phyloP scores from a whole-genome alignment of 2,888 invertebrate species.

The Tinea semifulvella region DNA sequence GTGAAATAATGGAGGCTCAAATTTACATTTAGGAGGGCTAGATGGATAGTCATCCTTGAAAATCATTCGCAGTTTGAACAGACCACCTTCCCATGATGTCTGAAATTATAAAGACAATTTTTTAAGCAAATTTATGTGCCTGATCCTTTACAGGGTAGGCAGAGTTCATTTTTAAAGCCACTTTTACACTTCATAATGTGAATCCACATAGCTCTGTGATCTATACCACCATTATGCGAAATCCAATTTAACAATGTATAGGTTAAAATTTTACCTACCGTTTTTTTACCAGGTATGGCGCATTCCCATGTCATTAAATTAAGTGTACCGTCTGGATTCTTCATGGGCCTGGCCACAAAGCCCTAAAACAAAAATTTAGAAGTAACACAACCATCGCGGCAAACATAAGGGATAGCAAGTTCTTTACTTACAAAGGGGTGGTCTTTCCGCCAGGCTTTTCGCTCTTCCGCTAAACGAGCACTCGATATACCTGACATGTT shows the following conservation, averaged over 20 bases:
- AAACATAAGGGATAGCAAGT: background rate
- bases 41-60: slow-evolving; percentile 99
- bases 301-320: slow-evolving; percentile 99
- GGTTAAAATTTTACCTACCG: slow-evolving; percentile 58
- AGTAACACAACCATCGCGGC: too few species aligned
- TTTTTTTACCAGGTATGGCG: slow-evolving; percentile 98
- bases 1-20: slow-evolving; percentile 98
- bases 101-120: slow-evolving; percentile 38
- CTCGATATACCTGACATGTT: slow-evolving; percentile 97
- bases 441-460: slow-evolving; percentile 99
- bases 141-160: too few species aligned
- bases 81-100: slow-evolving; percentile 97
- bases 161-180: too few species aligned
- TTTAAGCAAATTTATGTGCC: background rate
- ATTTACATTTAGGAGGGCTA: slow-evolving; percentile 99
- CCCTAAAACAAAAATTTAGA: slow-evolving; percentile 71
- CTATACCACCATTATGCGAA: too few species aligned
- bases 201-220: too few species aligned
- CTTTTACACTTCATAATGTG: too few species aligned
- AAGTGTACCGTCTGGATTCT: slow-evolving; percentile 93
- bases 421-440: slow-evolving; percentile 89
- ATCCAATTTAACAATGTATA: too few species aligned
- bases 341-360: slow-evolving; percentile 94
- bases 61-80: slow-evolving; percentile 95
- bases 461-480: slow-evolving; percentile 94